Percentiles rank a stretch among this genome's conserved stretches.
Evolutionary conservation across 2,888 invertebrate genomes (phyloP).

Genomic region (Masnerella sp.): DNA sequence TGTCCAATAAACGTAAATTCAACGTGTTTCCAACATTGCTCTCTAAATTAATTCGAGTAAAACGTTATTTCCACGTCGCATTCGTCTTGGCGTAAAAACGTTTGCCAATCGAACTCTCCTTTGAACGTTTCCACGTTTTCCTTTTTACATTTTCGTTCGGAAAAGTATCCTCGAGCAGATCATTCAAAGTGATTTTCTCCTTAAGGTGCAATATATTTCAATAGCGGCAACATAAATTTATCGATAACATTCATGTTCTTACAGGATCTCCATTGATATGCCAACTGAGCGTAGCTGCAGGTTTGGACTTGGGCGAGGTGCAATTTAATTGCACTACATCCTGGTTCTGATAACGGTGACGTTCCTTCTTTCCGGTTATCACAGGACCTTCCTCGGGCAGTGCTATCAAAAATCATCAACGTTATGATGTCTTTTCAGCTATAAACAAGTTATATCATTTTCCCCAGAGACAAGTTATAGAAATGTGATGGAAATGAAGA

Average conservation of each 20-base stretch:
- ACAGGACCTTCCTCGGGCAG: constrained; percentile 91
- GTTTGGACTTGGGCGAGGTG: constrained; percentile 89
- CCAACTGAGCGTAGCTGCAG: constrained; percentile 90
- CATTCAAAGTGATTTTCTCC: constrained; percentile 25
- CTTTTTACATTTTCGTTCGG: not conserved
- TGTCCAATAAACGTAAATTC: too few relatives aligned
- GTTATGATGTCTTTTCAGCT: too few relatives aligned
- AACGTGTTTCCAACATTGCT: too few relatives aligned
- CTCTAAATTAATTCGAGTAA: too few relatives aligned
- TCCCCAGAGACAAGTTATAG: too few relatives aligned
- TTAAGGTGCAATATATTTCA: constrained; percentile 29
- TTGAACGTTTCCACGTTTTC: not conserved
- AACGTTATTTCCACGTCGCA: too few relatives aligned
- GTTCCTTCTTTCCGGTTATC: constrained; percentile 84
- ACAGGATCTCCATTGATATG: constrained; percentile 90
- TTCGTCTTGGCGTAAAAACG: too few relatives aligned
- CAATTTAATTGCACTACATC: constrained; percentile 91
- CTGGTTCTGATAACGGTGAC: constrained; percentile 88
- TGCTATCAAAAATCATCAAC: too few relatives aligned
- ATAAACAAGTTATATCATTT: too few relatives aligned
- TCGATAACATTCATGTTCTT: constrained; percentile 64
- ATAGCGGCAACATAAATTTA: constrained; percentile 43
- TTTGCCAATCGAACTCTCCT: too few relatives aligned
- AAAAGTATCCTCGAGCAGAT: constrained; percentile 34
- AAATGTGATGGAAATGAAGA: too few relatives aligned